Evolutionary conservation across 35 echinoderm and acorn worm species (phyloP).

Genomic region (Lytechinus variegatus): DNA sequence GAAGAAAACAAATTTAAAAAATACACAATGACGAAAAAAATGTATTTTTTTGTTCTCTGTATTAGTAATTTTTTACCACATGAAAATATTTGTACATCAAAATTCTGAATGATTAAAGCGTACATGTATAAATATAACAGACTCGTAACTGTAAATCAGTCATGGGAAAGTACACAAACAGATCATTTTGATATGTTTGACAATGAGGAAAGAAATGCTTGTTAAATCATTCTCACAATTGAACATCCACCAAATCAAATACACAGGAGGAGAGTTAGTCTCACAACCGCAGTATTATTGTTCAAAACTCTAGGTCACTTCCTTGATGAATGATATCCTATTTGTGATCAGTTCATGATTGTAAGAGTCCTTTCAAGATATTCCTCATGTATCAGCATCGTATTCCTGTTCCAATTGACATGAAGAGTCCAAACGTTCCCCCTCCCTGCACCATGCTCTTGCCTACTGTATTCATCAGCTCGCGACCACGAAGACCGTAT

Average conservation of each 20-base stretch:
- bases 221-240: neutral
- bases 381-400: constrained; percentile 67
- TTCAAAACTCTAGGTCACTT: neutral
- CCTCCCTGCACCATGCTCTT: constrained; percentile 98
- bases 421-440: constrained; percentile 95
- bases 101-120: too few species aligned
- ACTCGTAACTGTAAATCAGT: neutral
- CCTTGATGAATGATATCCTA: neutral
- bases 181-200: neutral
- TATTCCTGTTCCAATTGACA: constrained; percentile 96
- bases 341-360: neutral
- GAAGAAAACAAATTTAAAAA: too few species aligned
- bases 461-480: constrained; percentile 86
- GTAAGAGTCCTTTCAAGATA: neutral
- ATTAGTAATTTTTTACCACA: too few species aligned
- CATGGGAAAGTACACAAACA: neutral
- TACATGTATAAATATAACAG: too few species aligned
- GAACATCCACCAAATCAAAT: neutral
- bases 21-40: too few species aligned
- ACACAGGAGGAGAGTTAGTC: neutral
- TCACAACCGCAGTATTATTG: neutral
- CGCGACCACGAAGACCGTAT: constrained; percentile 89
- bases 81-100: too few species aligned
- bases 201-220: neutral
- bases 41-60: too few species aligned